These are phyloP conservation scores for Atopsyche davidsoni DNA, from an alignment of 1,140 invertebrate genomes.

Conservation along the genomic window DNA sequence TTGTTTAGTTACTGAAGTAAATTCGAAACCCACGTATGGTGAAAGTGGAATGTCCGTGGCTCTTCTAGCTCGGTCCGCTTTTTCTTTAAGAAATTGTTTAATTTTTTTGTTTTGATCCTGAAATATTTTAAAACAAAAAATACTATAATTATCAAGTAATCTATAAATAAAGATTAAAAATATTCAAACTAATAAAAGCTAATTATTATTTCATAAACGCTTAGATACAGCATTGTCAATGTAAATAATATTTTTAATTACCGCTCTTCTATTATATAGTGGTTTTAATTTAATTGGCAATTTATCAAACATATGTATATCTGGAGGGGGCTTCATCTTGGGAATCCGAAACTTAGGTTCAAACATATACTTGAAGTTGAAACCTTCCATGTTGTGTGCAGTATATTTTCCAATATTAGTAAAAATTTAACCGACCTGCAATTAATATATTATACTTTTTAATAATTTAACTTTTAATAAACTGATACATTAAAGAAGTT, in stretches of 20 bases:
- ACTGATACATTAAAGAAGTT: too few species aligned
- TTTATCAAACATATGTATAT: slow-evolving; percentile 40
- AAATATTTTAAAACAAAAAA: slow-evolving; percentile 4
- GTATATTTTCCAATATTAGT: too few species aligned
- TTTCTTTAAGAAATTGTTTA: slow-evolving; percentile 23
- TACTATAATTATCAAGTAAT: neutral
- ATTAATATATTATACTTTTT: too few species aligned
- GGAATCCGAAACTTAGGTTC: slow-evolving; percentile 32
- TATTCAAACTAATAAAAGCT: slow-evolving; percentile 3
- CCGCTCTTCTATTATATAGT: slow-evolving; percentile 43
- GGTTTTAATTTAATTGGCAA: slow-evolving; percentile 41
- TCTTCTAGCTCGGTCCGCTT: slow-evolving; percentile 14
- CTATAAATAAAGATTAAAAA: neutral
- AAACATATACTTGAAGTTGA: slow-evolving; percentile 22
- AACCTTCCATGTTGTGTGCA: too few species aligned
- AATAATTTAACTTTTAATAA: too few species aligned
- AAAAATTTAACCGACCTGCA: too few species aligned
- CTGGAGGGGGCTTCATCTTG: slow-evolving; percentile 40
- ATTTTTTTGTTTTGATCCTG: slow-evolving; percentile 26
- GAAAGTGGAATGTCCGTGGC: neutral
- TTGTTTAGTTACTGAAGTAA: slow-evolving; percentile 33
- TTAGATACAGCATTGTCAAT: neutral
- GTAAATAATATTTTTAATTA: slow-evolving; percentile 28
- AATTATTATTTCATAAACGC: neutral
- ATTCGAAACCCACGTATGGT: slow-evolving; percentile 10